Evolutionary conservation across 1,140 invertebrate species (phyloP), one percentile per base, ranked within the genome.

Genomic region (Drosophila ercepeae): DNA sequence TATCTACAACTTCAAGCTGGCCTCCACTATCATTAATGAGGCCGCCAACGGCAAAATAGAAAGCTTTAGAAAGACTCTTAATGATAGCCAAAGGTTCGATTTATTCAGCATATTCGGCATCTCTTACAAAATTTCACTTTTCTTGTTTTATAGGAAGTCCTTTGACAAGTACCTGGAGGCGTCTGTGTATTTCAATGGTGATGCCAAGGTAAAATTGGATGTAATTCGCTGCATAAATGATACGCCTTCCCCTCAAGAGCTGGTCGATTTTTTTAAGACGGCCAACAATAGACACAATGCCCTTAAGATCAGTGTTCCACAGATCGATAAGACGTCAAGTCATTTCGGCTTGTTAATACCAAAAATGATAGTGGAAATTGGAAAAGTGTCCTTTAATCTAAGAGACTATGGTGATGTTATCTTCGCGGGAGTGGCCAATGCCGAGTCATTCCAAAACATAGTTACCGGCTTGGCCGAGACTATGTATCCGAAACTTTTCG

Each of bases 181-280:
- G 59, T 90, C 89, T 1, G 53, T 71, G 1, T 78, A 84, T 9
- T 51, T 68, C 0, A 51, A 36, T 0, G 89, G 89, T 11, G 42
- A 21, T 0, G 59, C 42, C 0, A 42, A 14, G 8, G 83, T 77
- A 13, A 89, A 75, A 29, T 48, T 81, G 36, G 84, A 89, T 41
- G 70, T 90, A 7, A 90, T 90, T 48, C 88, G 89, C 5, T 67
- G 53, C 21, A 69, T 76, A 4, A 90, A 90, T 46, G 79, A 90
- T n/a, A 73, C 90, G 39, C 88, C 84, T 3, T 72, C 77, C 6
- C 64, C 59, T 0, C 78, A 90, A 48, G 60, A 88, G 39, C 74
- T 90, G 9, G 88, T 84, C 39, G 84, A 89, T 72, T 48, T 90
- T 0, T 89, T 59, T 21, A 90, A 72, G 67, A 89, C 78, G 25